Percentiles rank a stretch among this genome's conserved stretches.
These are phyloP conservation scores for Melanostoma mellinum DNA, from an alignment of 2,888 invertebrate genomes.

Conservation along the genomic window DNA sequence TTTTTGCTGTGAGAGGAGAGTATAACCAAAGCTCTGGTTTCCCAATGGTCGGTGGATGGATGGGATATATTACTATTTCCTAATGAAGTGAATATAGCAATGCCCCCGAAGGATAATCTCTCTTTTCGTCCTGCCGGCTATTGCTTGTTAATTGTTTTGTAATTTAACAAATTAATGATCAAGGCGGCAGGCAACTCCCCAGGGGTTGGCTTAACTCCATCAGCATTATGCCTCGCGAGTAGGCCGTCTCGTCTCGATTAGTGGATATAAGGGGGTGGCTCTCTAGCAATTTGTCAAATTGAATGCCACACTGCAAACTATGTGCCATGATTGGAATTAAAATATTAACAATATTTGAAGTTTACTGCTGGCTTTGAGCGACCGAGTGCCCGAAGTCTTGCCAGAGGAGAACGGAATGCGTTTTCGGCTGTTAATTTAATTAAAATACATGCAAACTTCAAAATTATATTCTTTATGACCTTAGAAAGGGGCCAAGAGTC, in stretches of 20 bases:
- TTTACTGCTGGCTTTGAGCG: conserved; percentile 14
- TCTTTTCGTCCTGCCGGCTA: conserved; percentile 48
- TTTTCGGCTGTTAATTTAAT: conserved; percentile 63
- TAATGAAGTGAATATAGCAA: conserved; percentile 64
- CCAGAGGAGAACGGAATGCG: conserved; percentile 50
- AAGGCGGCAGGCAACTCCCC: conserved; percentile 24
- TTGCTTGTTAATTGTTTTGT: conserved; percentile 71
- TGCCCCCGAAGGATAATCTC: conserved; percentile 66
- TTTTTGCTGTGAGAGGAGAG: neutral
- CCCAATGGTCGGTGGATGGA: conserved; percentile 12
- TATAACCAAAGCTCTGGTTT: conserved; percentile 3
- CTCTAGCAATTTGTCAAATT: conserved; percentile 71
- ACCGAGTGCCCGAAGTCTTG: neutral
- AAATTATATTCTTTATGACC: conserved; percentile 48
- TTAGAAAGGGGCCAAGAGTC: conserved; percentile 1
- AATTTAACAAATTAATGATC: conserved; percentile 65
- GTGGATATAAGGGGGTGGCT: conserved; percentile 25
- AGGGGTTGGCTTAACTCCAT: conserved; percentile 34
- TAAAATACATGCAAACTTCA: conserved; percentile 67
- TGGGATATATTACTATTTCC: conserved; percentile 25
- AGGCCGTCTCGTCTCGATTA: conserved; percentile 23
- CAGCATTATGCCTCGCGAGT: conserved; percentile 1
- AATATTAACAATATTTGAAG: conserved; percentile 66
- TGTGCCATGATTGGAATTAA: conserved; percentile 65
- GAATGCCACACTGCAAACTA: conserved; percentile 51